phyloP scores from a whole-genome alignment of 2,113 vertebrate species.

The Nerophis lumbriciformis region DNA sequence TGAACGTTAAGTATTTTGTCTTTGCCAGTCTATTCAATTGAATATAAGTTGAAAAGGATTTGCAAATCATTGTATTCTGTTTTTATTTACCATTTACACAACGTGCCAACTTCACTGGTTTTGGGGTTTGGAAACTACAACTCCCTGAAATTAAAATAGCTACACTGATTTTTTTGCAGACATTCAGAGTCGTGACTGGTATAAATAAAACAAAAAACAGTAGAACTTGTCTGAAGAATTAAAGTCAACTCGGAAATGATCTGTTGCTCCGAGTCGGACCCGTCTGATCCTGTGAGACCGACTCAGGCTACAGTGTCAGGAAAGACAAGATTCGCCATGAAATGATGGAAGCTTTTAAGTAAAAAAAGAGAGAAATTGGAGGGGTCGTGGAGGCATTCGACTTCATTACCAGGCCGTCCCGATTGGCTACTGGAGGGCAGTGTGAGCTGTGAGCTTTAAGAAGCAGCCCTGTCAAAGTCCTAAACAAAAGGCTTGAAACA shows the following conservation, averaged over 20 bases:
- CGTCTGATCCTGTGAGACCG: slow-evolving; percentile 22
- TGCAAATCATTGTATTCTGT: too few relatives aligned
- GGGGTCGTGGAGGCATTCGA: slow-evolving; percentile 35
- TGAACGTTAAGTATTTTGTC: too few relatives aligned
- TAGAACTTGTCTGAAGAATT: slow-evolving; percentile 7
- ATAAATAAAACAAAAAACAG: slow-evolving; percentile 9
- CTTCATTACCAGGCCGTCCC: slow-evolving; percentile 34
- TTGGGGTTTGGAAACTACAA: too few relatives aligned
- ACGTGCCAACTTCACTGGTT: too few relatives aligned
- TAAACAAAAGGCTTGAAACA: slow-evolving; percentile 55
- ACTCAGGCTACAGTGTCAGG: slow-evolving; percentile 12
- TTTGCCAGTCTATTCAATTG: too few relatives aligned
- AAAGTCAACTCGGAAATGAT: slow-evolving; percentile 16
- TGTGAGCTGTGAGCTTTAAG: slow-evolving; percentile 21
- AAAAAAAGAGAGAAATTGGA: slow-evolving; percentile 17
- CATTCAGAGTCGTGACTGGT: neutral
- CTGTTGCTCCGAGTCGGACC: neutral
- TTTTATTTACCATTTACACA: too few relatives aligned
- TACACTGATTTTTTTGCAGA: neutral
- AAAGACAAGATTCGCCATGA: neutral
- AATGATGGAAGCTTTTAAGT: slow-evolving; percentile 21
- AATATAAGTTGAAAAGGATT: too few relatives aligned
- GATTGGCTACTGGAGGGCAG: slow-evolving; percentile 11
- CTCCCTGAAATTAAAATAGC: too few relatives aligned
- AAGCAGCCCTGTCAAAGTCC: slow-evolving; percentile 46